These are phyloP conservation scores for Altica lythri DNA, from an alignment of 2,888 invertebrate species.

Conservation along the genomic window DNA sequence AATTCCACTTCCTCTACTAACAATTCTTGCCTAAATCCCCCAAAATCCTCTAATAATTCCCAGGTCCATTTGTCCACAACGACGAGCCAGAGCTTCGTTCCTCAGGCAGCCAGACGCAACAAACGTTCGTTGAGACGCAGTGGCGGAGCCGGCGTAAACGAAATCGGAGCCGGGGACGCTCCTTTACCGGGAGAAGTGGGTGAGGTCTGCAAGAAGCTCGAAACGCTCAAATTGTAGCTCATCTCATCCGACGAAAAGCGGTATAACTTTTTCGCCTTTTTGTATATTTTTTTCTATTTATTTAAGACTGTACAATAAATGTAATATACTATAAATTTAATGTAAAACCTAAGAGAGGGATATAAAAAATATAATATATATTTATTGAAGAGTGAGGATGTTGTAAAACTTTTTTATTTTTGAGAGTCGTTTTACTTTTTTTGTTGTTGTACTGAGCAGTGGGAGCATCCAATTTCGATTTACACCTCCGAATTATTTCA, in stretches of 20 bases:
- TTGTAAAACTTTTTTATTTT: slow-evolving; percentile 15
- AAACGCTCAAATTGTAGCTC: slow-evolving; percentile 48
- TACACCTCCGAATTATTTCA: slow-evolving; percentile 1
- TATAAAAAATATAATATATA: slow-evolving; percentile 36
- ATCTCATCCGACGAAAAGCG: slow-evolving; percentile 12
- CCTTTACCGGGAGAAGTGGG: slow-evolving; percentile 48
- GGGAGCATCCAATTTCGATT: slow-evolving; percentile 15
- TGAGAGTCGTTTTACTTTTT: slow-evolving; percentile 12
- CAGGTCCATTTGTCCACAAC: slow-evolving; percentile 36
- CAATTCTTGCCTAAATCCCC: slow-evolving; percentile 17
- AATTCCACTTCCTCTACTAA: neutral
- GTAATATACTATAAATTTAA: slow-evolving; percentile 38
- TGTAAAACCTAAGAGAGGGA: slow-evolving; percentile 35
- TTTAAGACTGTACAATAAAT: slow-evolving; percentile 39
- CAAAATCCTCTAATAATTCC: slow-evolving; percentile 20
- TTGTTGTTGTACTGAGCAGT: slow-evolving; percentile 5
- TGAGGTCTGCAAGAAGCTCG: slow-evolving; percentile 52
- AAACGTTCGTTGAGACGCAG: slow-evolving; percentile 31
- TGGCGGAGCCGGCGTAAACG: slow-evolving; percentile 40
- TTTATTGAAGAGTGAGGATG: slow-evolving; percentile 32
- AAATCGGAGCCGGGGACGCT: slow-evolving; percentile 56
- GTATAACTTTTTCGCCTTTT: slow-evolving; percentile 18
- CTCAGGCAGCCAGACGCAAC: slow-evolving; percentile 32
- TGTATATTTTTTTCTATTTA: slow-evolving; percentile 36
- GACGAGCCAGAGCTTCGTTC: slow-evolving; percentile 31